Percentiles rank a stretch among this genome's conserved stretches.
Conservation (phyloP, 2,888 invertebrate genomes). For the Latrodectus elegans region DNA sequence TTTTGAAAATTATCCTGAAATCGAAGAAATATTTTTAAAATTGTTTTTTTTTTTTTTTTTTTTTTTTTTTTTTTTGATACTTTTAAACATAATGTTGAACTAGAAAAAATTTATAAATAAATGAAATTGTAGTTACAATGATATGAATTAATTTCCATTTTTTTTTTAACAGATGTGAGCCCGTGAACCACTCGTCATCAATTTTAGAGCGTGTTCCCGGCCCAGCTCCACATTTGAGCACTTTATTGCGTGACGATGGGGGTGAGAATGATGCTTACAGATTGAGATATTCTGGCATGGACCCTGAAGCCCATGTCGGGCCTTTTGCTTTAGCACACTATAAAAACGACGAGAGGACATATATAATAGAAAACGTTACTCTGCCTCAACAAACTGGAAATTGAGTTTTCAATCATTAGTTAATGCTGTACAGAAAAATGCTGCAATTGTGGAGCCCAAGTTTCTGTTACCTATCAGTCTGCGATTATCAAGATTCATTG, state of each 20-base stretch:
- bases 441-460: neutral
- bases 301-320: conserved; percentile 37
- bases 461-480: conserved; percentile 3
- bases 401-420: neutral
- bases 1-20: neutral
- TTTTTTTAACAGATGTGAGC: conserved; percentile 41
- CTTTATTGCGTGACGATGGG: conserved; percentile 42
- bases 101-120: neutral
- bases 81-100: neutral
- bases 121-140: neutral
- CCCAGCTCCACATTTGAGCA: conserved; percentile 41
- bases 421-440: neutral
- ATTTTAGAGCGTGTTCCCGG: conserved; percentile 37
- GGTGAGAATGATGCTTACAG: conserved; percentile 61
- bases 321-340: conserved; percentile 53
- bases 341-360: conserved; percentile 41
- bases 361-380: conserved; percentile 48
- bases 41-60: neutral
- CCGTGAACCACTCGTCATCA: conserved; percentile 11
- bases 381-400: conserved; percentile 18
- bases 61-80: too few species aligned
- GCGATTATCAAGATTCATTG: neutral
- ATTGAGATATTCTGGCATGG: conserved; percentile 35
- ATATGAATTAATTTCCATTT: neutral
- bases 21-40: neutral